Evolutionary conservation across 2,113 vertebrate genomes (phyloP).

Genomic region (Apeltes quadracus): DNA sequence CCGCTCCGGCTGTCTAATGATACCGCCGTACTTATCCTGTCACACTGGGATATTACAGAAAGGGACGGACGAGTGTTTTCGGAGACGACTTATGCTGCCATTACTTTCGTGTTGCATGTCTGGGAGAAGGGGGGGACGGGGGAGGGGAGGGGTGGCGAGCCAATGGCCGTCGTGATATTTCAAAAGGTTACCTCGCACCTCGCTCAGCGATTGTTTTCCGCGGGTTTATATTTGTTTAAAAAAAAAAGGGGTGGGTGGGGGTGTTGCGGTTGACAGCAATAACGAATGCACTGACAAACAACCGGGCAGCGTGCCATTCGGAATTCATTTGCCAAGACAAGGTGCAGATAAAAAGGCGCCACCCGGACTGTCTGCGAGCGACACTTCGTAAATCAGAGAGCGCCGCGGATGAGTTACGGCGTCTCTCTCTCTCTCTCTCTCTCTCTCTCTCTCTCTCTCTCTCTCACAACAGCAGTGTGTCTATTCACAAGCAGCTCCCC

Average conservation of each 20-base stretch:
- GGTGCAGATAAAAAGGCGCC: constrained; percentile 73
- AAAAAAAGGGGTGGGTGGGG: constrained; percentile 53
- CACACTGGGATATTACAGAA: constrained; percentile 43
- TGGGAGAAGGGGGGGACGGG: not conserved
- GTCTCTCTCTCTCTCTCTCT: constrained; percentile 26
- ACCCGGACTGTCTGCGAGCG: constrained; percentile 55
- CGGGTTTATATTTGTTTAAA: constrained; percentile 81
- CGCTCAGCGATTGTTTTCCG: constrained; percentile 77
- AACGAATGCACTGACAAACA: constrained; percentile 81
- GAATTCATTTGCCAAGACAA: constrained; percentile 75
- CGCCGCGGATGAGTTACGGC: constrained; percentile 63
- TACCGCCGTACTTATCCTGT: constrained; percentile 43
- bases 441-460: too few relatives aligned
- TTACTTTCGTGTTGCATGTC: constrained; percentile 59
- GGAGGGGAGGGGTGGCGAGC: constrained; percentile 57
- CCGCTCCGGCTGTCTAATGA: constrained; percentile 30
- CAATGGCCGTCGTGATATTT: constrained; percentile 81
- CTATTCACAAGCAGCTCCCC: constrained; percentile 71
- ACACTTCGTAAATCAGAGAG: constrained; percentile 71
- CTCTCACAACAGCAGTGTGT: constrained; percentile 55
- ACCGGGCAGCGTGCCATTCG: constrained; percentile 78
- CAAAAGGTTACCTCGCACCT: constrained; percentile 80
- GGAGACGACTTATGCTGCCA: constrained; percentile 45
- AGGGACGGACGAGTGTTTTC: constrained; percentile 22
- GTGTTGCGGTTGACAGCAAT: constrained; percentile 78